These are phyloP conservation scores for Leiothrix lutea DNA, from an alignment of 2,113 vertebrate genomes.

Conservation along the genomic window DNA sequence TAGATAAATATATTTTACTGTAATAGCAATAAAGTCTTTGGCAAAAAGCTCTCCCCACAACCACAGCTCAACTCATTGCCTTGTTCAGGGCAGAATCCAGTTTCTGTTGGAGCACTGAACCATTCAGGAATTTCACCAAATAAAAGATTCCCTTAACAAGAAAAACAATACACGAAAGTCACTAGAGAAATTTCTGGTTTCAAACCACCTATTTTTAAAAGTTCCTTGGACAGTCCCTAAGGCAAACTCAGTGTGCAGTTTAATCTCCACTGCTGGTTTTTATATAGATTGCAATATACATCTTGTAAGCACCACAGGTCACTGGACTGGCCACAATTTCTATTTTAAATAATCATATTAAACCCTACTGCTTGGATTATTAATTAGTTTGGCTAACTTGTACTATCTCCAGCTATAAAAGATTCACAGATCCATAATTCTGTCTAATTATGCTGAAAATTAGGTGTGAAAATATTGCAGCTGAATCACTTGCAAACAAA, in stretches of 20 bases:
- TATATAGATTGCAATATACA: background rate
- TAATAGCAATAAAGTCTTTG: background rate
- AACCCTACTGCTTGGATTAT: background rate
- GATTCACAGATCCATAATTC: background rate
- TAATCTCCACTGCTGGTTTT: background rate
- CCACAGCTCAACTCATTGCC: background rate
- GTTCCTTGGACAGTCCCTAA: background rate
- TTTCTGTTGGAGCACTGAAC: background rate
- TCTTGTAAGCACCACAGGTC: background rate
- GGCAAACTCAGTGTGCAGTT: background rate
- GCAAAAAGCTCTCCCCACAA: background rate
- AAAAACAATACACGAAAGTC: background rate
- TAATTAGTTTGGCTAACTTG: background rate
- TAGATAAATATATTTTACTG: background rate
- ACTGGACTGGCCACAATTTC: background rate
- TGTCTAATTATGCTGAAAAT: background rate
- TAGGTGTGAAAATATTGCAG: background rate
- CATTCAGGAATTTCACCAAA: background rate
- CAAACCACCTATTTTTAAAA: background rate
- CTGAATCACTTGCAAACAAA: background rate
- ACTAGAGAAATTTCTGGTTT: background rate
- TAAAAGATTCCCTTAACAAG: background rate
- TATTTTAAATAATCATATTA: background rate
- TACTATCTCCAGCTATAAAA: background rate
- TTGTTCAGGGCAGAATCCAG: background rate